These are phyloP conservation scores for Centruroides vittatus DNA, from an alignment of 1,140 invertebrate genomes.

Conservation along the genomic window DNA sequence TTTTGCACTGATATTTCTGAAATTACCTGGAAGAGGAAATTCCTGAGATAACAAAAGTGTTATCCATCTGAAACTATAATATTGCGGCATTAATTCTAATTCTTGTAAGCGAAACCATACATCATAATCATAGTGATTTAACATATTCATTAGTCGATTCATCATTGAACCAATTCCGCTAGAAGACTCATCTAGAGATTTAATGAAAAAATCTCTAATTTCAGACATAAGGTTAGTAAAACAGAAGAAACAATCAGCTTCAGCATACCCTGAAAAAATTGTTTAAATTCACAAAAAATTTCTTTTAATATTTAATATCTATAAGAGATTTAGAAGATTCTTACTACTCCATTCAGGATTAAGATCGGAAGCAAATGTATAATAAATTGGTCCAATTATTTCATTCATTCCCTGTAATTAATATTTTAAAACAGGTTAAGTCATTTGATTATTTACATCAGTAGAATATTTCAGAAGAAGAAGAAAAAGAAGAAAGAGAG, in stretches of 20 bases:
- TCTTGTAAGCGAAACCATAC: slow-evolving; percentile 54
- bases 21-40: slow-evolving; percentile 63
- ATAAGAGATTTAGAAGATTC: neutral
- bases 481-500: too few species aligned
- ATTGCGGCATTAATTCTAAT: slow-evolving; percentile 83
- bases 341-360: slow-evolving; percentile 44
- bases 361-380: slow-evolving; percentile 84
- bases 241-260: slow-evolving; percentile 94
- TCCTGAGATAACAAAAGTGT: slow-evolving; percentile 94
- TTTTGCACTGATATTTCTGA: too few species aligned
- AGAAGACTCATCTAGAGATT: slow-evolving; percentile 82
- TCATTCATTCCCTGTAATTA: slow-evolving; percentile 95
- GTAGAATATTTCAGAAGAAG: too few species aligned
- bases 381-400: slow-evolving; percentile 96
- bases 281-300: too few species aligned
- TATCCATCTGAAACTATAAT: slow-evolving; percentile 94
- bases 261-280: slow-evolving; percentile 58
- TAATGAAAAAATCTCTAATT: slow-evolving; percentile 95
- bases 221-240: slow-evolving; percentile 59
- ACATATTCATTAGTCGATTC: slow-evolving; percentile 52
- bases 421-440: neutral
- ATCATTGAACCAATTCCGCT: slow-evolving; percentile 73
- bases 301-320: too few species aligned
- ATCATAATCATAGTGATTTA: slow-evolving; percentile 58
- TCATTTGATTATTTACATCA: too few species aligned